Evolutionary conservation across 2,888 invertebrate species (phyloP).

Genomic region (Salticus scenicus): DNA sequence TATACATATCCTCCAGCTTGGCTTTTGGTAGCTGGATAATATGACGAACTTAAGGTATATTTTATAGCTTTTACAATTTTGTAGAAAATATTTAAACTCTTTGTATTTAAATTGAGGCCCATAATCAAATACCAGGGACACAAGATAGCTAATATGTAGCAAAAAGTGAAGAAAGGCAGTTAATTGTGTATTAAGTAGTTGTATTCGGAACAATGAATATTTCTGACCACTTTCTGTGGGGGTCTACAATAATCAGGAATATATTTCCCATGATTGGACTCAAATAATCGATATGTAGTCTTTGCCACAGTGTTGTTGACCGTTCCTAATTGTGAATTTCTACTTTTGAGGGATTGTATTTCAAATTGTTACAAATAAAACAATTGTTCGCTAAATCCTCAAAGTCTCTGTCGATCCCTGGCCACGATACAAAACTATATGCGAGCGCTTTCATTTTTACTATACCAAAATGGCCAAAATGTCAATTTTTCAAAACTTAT

Average conservation of each 20-base stretch:
- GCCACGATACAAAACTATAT: no score
- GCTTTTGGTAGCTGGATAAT: no score
- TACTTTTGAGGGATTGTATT: slow-evolving; percentile 3
- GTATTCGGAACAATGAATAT: background rate
- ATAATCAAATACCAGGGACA: background rate
- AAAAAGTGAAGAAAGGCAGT: background rate
- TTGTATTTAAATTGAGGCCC: background rate
- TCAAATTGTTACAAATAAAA: background rate
- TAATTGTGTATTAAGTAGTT: background rate
- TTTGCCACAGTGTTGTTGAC: slow-evolving; percentile 11
- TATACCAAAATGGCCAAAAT: no score
- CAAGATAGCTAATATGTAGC: background rate
- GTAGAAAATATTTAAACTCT: background rate
- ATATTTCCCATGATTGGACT: no score
- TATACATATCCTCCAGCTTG: no score
- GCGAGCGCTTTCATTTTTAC: no score
- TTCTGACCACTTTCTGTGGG: slow-evolving; percentile 29
- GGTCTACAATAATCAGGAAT: background rate
- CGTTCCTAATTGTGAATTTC: slow-evolving; percentile 27
- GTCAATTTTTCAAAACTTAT: no score
- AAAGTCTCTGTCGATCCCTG: no score
- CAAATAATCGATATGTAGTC: background rate
- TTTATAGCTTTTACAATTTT: background rate
- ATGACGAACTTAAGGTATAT: background rate
- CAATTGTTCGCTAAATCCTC: no score